phyloP scores from a whole-genome alignment of 2,113 vertebrate genomes.

The Archocentrus centrarchus region DNA sequence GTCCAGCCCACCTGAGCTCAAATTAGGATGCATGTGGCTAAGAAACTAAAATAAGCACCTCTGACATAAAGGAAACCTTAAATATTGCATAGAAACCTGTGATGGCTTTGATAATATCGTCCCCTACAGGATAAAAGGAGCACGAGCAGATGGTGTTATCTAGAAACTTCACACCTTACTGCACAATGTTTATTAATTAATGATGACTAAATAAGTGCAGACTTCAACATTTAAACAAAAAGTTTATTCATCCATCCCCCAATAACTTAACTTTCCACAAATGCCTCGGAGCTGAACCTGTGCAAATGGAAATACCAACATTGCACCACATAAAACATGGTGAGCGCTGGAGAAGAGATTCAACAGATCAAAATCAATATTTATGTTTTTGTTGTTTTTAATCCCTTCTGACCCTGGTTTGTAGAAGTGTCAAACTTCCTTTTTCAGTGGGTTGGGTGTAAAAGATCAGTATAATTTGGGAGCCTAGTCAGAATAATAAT shows the following conservation, averaged over 20 bases:
- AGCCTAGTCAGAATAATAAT: background rate
- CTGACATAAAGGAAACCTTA: background rate
- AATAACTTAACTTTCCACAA: slow-evolving; percentile 46
- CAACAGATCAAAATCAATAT: background rate
- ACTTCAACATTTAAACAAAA: slow-evolving; percentile 16
- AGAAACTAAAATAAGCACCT: background rate
- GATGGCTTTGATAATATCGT: slow-evolving; percentile 44
- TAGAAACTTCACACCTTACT: background rate
- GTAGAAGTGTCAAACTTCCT: background rate
- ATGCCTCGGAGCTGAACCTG: background rate
- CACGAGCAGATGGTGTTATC: slow-evolving; percentile 2
- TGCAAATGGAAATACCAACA: slow-evolving; percentile 10
- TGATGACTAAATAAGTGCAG: background rate
- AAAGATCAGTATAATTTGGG: background rate
- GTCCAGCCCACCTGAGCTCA: no score
- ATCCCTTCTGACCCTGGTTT: background rate
- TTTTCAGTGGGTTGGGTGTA: background rate
- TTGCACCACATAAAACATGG: slow-evolving; percentile 23
- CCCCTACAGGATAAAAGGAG: slow-evolving; percentile 55
- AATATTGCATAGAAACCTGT: background rate
- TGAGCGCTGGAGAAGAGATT: background rate
- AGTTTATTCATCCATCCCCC: slow-evolving; percentile 61
- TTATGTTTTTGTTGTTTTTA: background rate
- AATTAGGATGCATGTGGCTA: background rate
- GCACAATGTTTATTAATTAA: background rate